A percentile compares a stretch with the other conserved stretches of the same genome.
Conservation (phyloP, 2,113 vertebrate species). For the Rhabdornis inornatus region DNA sequence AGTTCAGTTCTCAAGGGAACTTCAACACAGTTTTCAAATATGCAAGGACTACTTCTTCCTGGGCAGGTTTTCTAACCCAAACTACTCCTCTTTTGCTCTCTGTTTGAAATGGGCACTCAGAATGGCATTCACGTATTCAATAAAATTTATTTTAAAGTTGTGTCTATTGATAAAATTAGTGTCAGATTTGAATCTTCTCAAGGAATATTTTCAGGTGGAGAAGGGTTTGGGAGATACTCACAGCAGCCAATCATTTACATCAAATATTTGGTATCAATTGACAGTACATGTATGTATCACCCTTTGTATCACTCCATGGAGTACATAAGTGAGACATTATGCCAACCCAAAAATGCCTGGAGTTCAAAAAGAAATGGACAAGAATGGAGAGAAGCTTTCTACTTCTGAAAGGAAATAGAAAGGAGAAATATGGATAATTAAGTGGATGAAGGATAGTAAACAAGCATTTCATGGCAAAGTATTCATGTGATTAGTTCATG, state of each 20-base stretch:
- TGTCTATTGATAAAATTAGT: background rate
- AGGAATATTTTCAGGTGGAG: background rate
- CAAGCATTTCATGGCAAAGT: background rate
- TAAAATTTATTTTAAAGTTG: background rate
- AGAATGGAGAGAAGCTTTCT: background rate
- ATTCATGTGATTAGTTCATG: background rate
- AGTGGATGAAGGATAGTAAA: background rate
- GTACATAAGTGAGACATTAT: background rate
- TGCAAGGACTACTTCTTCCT: background rate
- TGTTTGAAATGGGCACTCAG: accelerated
- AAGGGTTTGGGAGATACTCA: background rate
- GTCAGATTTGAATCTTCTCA: background rate
- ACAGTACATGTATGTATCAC: background rate
- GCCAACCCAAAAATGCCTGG: background rate
- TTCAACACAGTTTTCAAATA: background rate
- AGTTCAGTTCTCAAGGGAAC: background rate
- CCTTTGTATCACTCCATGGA: background rate
- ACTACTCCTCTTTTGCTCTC: background rate
- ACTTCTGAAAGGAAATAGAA: background rate
- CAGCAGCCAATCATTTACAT: accelerated
- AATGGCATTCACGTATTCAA: background rate
- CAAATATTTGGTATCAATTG: background rate
- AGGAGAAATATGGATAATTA: background rate
- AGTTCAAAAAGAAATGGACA: background rate
- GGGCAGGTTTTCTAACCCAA: background rate